Evolutionary conservation across 2,888 invertebrate species (phyloP).

Genomic region (Meandrusa payeni): DNA sequence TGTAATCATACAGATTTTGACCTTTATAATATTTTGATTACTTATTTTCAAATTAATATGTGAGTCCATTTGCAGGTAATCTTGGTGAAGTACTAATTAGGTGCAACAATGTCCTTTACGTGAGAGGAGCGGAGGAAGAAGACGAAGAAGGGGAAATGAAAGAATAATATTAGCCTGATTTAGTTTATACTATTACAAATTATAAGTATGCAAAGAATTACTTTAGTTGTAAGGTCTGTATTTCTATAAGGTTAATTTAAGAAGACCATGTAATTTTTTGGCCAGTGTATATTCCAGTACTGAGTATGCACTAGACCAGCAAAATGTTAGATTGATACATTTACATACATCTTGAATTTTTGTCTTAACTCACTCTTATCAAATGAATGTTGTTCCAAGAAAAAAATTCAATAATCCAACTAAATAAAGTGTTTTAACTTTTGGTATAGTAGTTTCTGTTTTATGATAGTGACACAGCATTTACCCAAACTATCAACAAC

Average conservation of each 20-base stretch:
- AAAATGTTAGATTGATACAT: conserved; percentile 4
- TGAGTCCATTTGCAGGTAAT: conserved; percentile 86
- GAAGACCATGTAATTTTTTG: conserved; percentile 8
- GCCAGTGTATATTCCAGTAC: too few relatives aligned
- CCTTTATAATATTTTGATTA: too few relatives aligned
- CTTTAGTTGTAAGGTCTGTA: conserved; percentile 18
- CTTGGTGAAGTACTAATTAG: conserved; percentile 98
- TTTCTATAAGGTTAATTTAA: conserved; percentile 15
- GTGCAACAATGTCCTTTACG: conserved; percentile 98
- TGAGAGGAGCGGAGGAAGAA: conserved; percentile 96
- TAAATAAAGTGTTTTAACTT: neutral
- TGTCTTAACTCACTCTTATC: too few relatives aligned
- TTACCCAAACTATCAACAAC: too few relatives aligned
- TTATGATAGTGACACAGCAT: conserved; percentile 18
- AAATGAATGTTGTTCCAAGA: too few relatives aligned
- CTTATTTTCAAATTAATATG: too few relatives aligned
- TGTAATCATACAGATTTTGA: too few relatives aligned
- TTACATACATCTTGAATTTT: too few relatives aligned
- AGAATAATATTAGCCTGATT: conserved; percentile 77
- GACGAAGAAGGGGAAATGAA: conserved; percentile 98
- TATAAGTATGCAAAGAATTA: conserved; percentile 13
- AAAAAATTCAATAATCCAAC: too few relatives aligned
- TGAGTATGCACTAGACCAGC: too few relatives aligned
- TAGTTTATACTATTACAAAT: conserved; percentile 26
- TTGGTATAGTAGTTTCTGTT: conserved; percentile 12